phyloP scores from a whole-genome alignment of 1,140 invertebrate genomes.

The Thaumatotibia leucotreta region DNA sequence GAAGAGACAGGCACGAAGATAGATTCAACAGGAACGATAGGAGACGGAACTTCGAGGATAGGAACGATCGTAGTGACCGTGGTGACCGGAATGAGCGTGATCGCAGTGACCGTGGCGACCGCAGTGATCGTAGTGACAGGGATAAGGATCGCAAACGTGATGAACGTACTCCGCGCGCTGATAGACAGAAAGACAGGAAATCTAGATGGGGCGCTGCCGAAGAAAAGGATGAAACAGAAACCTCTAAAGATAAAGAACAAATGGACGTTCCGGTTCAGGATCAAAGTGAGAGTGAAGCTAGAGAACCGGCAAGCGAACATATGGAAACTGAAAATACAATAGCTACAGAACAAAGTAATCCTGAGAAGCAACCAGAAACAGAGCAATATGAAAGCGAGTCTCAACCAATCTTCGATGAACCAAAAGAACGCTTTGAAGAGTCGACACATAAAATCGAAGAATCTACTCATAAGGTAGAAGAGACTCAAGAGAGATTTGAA shows the following conservation, averaged over 20 bases:
- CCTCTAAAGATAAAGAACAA: background rate
- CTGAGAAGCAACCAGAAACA: slow-evolving; percentile 7
- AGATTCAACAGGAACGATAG: slow-evolving; percentile 26
- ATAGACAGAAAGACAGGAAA: slow-evolving; percentile 62
- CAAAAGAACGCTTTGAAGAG: too few relatives aligned
- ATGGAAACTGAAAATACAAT: slow-evolving; percentile 17
- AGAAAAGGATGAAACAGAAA: slow-evolving; percentile 20
- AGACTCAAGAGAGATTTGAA: too few relatives aligned
- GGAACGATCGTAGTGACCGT: slow-evolving; percentile 5
- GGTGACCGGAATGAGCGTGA: background rate
- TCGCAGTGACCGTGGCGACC: background rate
- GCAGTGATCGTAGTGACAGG: too few relatives aligned
- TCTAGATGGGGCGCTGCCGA: slow-evolving; percentile 65
- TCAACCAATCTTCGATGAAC: background rate
- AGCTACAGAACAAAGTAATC: slow-evolving; percentile 6
- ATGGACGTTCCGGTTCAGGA: background rate
- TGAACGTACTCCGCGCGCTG: slow-evolving; percentile 15
- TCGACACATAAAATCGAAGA: too few relatives aligned
- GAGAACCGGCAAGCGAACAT: background rate
- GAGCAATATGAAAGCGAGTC: slow-evolving; percentile 15
- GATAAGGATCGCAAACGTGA: background rate
- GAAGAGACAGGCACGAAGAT: slow-evolving; percentile 47
- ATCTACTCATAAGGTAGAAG: too few relatives aligned
- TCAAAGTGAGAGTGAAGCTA: background rate
- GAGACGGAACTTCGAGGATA: slow-evolving; percentile 12